Percentiles rank a stretch among this genome's conserved stretches.
Evolutionary conservation across 2,888 invertebrate species (phyloP).

Genomic region (Phoronis australis): DNA sequence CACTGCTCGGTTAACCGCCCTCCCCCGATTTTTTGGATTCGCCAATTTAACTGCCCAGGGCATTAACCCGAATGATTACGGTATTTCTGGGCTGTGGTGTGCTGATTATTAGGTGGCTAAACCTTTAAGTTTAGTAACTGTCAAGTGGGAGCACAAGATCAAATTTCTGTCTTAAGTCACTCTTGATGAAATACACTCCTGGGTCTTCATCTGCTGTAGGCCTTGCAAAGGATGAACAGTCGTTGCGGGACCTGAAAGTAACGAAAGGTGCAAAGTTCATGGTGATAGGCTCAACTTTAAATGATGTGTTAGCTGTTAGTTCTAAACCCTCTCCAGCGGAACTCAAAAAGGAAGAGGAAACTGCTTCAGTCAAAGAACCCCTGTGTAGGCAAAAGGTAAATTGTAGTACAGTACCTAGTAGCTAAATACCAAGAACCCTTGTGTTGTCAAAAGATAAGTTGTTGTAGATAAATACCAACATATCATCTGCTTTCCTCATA

Average conservation of each 20-base stretch:
- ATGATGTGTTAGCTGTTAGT: slow-evolving; percentile 77
- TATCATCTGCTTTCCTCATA: not conserved
- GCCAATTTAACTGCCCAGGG: too few relatives aligned
- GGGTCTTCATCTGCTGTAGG: too few relatives aligned
- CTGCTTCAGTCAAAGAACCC: slow-evolving; percentile 50
- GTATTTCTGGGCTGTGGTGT: too few relatives aligned
- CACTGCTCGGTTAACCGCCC: too few relatives aligned
- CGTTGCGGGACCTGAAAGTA: slow-evolving; percentile 72
- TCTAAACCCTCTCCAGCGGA: slow-evolving; percentile 60
- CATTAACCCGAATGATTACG: too few relatives aligned
- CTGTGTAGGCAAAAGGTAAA: slow-evolving; percentile 52
- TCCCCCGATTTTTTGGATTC: too few relatives aligned
- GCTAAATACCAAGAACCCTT: not conserved
- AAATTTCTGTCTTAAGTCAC: too few relatives aligned
- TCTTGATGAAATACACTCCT: too few relatives aligned
- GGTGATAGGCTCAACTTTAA: slow-evolving; percentile 84
- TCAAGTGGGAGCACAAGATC: not conserved
- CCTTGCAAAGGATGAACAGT: slow-evolving; percentile 74
- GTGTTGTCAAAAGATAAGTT: not conserved
- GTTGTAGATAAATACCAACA: not conserved
- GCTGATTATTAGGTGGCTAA: too few relatives aligned
- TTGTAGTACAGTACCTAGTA: not conserved
- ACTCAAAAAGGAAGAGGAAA: slow-evolving; percentile 42
- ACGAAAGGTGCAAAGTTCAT: slow-evolving; percentile 76
- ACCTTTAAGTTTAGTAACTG: too few relatives aligned